These are phyloP conservation scores for Heterodera filipjevi DNA, from an alignment of 2,888 invertebrate species.

Conservation along the genomic window DNA sequence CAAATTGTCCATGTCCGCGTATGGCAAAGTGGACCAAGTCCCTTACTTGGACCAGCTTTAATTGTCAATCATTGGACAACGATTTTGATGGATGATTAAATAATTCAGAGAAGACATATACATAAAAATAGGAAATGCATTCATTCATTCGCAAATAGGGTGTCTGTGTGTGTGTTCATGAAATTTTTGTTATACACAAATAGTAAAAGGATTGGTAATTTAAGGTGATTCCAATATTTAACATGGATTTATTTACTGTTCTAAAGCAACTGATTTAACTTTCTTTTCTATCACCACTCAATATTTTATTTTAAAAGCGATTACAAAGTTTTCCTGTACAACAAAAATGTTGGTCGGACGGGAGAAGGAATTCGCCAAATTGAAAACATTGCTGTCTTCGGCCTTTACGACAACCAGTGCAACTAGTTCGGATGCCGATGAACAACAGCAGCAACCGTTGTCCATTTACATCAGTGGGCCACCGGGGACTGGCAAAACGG, in stretches of 20 bases:
- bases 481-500: conserved; percentile 80
- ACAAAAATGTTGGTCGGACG: conserved; percentile 31
- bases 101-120: background rate
- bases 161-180: too few relatives aligned
- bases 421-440: too few relatives aligned
- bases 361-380: conserved; percentile 32
- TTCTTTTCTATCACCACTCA: background rate
- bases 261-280: background rate
- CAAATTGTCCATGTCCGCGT: conserved; percentile 55
- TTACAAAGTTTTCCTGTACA: background rate
- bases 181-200: background rate
- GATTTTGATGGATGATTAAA: too few relatives aligned
- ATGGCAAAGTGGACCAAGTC: conserved; percentile 52
- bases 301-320: background rate
- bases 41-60: conserved; percentile 59
- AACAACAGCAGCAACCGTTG: conserved; percentile 60
- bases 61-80: background rate
- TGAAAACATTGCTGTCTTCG: conserved; percentile 20
- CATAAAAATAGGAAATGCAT: background rate
- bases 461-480: conserved; percentile 92
- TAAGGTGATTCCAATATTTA: too few relatives aligned
- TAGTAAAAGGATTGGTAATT: too few relatives aligned
- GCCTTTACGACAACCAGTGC: background rate
- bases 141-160: background rate
- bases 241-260: background rate